Percentiles rank a stretch among this genome's conserved stretches.
phyloP scores from a whole-genome alignment of 2,888 invertebrate species.

The Eurois occulta region DNA sequence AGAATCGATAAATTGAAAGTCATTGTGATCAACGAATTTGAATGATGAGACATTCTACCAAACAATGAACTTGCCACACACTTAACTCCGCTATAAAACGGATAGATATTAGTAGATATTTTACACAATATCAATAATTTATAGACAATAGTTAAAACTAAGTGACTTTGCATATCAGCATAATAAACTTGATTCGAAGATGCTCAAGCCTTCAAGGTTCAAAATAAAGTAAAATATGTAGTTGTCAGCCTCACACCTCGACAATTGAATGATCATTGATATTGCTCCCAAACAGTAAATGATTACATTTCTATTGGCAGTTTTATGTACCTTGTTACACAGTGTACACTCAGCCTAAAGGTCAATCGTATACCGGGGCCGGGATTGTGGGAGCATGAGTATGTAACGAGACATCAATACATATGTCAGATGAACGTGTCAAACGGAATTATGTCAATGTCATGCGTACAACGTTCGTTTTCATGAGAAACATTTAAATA shows the following conservation, averaged over 20 bases:
- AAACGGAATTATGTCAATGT: slow-evolving; percentile 78
- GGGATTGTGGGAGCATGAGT: slow-evolving; percentile 65
- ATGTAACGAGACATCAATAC: slow-evolving; percentile 63
- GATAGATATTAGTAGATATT: background rate
- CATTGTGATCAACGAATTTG: slow-evolving; percentile 19
- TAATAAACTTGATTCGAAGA: slow-evolving; percentile 15
- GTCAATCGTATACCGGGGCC: slow-evolving; percentile 73
- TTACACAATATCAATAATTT: slow-evolving; percentile 4
- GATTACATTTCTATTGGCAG: slow-evolving; percentile 64
- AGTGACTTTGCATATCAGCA: slow-evolving; percentile 5
- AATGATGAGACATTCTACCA: background rate
- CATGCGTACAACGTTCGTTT: slow-evolving; percentile 60
- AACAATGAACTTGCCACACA: slow-evolving; percentile 1
- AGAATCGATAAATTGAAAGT: background rate
- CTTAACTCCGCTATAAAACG: background rate
- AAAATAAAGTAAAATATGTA: slow-evolving; percentile 10
- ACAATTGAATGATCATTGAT: slow-evolving; percentile 65
- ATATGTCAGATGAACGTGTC: slow-evolving; percentile 66
- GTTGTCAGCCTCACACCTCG: slow-evolving; percentile 32
- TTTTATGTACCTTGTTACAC: slow-evolving; percentile 57
- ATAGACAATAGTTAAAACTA: slow-evolving; percentile 9
- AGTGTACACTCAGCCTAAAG: slow-evolving; percentile 61
- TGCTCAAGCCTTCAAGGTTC: slow-evolving; percentile 26
- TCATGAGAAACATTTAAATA: slow-evolving; percentile 58
- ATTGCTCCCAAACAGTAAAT: slow-evolving; percentile 59